These are phyloP conservation scores for Drosophila maculinotata DNA, from an alignment of 2,888 invertebrate species.

Conservation along the genomic window DNA sequence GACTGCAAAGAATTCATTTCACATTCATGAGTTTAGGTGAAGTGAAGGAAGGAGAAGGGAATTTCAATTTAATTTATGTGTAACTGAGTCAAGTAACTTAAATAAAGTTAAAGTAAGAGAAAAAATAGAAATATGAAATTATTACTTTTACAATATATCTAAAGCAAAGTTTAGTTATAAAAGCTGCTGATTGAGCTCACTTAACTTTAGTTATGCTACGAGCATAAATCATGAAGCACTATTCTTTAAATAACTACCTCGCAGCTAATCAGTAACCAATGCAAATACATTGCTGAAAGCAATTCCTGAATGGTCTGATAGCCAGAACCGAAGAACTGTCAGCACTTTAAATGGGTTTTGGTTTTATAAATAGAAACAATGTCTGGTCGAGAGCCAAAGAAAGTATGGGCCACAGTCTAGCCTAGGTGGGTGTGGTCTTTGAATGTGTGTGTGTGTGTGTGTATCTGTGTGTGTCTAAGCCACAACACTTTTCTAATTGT, in stretches of 20 bases:
- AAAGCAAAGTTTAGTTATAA: too few relatives aligned
- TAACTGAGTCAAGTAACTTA: too few relatives aligned
- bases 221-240: not conserved
- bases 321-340: constrained; percentile 7
- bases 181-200: too few relatives aligned
- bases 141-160: too few relatives aligned
- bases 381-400: constrained; percentile 46
- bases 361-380: constrained; percentile 52
- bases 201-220: not conserved
- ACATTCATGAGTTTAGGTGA: too few relatives aligned
- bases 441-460: constrained; percentile 5
- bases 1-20: not conserved
- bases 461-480: constrained; percentile 31
- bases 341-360: constrained; percentile 30
- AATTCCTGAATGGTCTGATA: constrained; percentile 29
- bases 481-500: constrained; percentile 67
- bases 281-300: not conserved
- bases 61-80: too few relatives aligned
- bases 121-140: too few relatives aligned
- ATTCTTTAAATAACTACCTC: too few relatives aligned
- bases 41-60: too few relatives aligned
- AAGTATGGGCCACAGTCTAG: constrained; percentile 33
- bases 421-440: not conserved
- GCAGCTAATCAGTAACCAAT: constrained; percentile 20
- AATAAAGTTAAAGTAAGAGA: too few relatives aligned